Base-by-base conservation (phyloP, 2,113 vertebrate genomes). In the Meles meles region DNA sequence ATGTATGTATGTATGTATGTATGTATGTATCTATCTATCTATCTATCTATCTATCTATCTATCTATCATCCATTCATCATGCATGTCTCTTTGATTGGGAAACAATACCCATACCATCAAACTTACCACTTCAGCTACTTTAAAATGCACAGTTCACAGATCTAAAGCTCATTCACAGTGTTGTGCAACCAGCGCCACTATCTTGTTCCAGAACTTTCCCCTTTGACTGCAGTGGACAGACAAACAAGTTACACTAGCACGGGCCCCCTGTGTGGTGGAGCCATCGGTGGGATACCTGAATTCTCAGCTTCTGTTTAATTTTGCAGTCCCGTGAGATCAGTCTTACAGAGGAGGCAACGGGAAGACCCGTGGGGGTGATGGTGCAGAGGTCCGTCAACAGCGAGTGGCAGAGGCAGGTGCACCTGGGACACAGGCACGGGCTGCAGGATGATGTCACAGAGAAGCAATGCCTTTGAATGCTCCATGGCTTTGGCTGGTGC, bases 381-480 rank as follows among this genome's bases (percentile, higher is more conserved):
- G 67, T 71, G 18, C n/a, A 11, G 67, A 5, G 67, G 21, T 37
- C n/a, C 7, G 21, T 37, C 71, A 13, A 13, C 21, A 10, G 34
- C 4, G 34, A 69, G 34, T 7, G 3, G 17, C 17, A 71, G 37
- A 39, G 37, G 23, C 21, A 6, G 18, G 37, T 42, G 71, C 5
- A 42, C 71, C 71, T 42, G 71, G 20, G 1, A 37, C 37, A 3
- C 21, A 25, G 37, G 71, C 39, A 25, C 0, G 5, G 71, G 11
- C 71, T 25, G 37, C 21, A 72, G 71, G 71, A 21, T 13, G 37
- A 72, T 7, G 11, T 39, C 71, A 72, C 5, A 23, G 37, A 25
- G 9, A 37, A n/a, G 0, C 37, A 39, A 0, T 1, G 5, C 37
- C 10, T 7, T 6, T 23, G n/a, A 72, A 13, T 0, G 5, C 21